Conservation (phyloP, 2,888 invertebrate species). For the Bursaphelenchus okinawaensis region DNA sequence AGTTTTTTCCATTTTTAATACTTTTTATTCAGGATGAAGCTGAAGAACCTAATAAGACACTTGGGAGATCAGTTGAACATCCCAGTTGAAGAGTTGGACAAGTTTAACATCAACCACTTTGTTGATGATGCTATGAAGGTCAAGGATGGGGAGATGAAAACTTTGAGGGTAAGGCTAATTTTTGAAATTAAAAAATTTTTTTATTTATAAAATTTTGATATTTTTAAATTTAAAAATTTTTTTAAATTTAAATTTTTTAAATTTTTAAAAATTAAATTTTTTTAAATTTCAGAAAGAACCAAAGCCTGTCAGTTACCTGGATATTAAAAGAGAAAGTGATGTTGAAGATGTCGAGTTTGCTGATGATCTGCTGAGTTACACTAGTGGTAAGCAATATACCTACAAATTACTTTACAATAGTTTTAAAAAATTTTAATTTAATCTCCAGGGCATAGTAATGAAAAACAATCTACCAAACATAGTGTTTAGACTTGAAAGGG, state of each 20-base stretch:
- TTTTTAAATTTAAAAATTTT: no score
- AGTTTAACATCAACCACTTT: conserved; percentile 46
- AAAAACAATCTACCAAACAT: not conserved
- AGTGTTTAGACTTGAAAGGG: no score
- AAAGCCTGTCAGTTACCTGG: not conserved
- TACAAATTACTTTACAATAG: no score
- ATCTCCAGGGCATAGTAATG: not conserved
- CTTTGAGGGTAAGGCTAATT: conserved; percentile 21
- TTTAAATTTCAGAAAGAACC: not conserved
- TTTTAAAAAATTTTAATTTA: no score
- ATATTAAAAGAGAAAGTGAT: not conserved
- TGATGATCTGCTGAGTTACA: conserved; percentile 5
- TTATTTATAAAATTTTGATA: no score
- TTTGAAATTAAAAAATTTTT: no score
- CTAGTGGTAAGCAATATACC: no score
- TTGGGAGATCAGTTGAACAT: conserved; percentile 54
- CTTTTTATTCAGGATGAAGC: conserved; percentile 39
- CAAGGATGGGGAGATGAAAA: conserved; percentile 48
- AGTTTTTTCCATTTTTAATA: not conserved
- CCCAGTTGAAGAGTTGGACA: conserved; percentile 36
- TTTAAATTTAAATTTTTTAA: no score
- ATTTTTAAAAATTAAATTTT: no score
- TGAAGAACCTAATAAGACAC: conserved; percentile 50
- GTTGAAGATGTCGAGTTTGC: not conserved
- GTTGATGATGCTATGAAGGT: conserved; percentile 52